Conservation (phyloP, 2,888 invertebrate species). For the Nemurella pictetii region DNA sequence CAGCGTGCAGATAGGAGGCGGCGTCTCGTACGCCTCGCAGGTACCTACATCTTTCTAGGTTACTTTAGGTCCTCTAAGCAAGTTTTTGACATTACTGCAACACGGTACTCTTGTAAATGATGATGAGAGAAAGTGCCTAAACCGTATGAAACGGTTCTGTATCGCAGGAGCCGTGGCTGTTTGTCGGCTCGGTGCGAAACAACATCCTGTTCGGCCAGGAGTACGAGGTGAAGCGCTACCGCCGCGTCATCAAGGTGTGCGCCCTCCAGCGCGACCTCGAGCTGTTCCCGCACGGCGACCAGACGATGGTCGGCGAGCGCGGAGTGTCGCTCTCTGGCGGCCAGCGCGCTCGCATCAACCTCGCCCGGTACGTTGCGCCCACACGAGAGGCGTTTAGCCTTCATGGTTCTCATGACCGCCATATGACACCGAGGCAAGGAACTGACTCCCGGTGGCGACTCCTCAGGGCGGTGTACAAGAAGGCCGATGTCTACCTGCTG, state of each 20-base stretch:
- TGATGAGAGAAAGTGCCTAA: too few species aligned
- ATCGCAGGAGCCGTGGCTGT: conserved; percentile 81
- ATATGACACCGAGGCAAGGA: background rate
- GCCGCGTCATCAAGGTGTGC: conserved; percentile 62
- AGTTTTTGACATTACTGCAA: too few species aligned
- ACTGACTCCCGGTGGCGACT: background rate
- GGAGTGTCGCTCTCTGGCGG: conserved; percentile 78
- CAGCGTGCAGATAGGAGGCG: conserved; percentile 62
- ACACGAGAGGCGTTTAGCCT: background rate
- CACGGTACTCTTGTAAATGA: too few species aligned
- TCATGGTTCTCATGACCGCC: background rate
- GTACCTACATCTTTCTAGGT: too few species aligned
- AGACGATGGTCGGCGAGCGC: conserved; percentile 75
- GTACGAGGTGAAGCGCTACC: conserved; percentile 58
- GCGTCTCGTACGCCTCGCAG: conserved; percentile 66
- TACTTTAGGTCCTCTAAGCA: too few species aligned
- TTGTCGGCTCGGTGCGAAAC: conserved; percentile 69
- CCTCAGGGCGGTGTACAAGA: conserved; percentile 54
- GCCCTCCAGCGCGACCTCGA: conserved; percentile 62
- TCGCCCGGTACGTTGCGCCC: conserved; percentile 64
- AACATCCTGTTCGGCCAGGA: conserved; percentile 78
- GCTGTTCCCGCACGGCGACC: conserved; percentile 70
- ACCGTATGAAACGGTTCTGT: too few species aligned
- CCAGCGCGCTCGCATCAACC: conserved; percentile 75
- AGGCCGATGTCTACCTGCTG: conserved; percentile 65